These are phyloP conservation scores for Epinotia brunnichana DNA, from an alignment of 2,888 invertebrate species.

Conservation along the genomic window DNA sequence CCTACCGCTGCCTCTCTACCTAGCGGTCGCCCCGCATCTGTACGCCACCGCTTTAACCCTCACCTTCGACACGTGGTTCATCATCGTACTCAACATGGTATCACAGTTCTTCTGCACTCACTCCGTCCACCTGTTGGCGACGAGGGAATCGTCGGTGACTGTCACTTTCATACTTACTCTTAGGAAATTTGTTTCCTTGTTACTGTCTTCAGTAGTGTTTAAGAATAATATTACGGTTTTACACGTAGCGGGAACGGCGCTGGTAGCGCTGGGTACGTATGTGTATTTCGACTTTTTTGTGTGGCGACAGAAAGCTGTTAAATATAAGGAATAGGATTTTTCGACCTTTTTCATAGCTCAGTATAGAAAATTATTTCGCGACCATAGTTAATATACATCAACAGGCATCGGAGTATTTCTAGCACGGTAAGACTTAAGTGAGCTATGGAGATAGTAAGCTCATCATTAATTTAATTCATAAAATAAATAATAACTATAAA, in stretches of 20 bases:
- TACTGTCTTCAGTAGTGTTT: constrained; percentile 74
- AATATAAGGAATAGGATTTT: constrained; percentile 51
- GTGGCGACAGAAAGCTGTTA: constrained; percentile 65
- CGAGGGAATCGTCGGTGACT: constrained; percentile 72
- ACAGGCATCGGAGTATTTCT: too few relatives aligned
- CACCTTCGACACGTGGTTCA: constrained; percentile 60
- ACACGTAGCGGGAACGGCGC: constrained; percentile 67
- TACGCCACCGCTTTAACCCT: constrained; percentile 54
- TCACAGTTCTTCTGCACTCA: constrained; percentile 73
- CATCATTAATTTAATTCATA: too few relatives aligned
- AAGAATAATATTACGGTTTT: constrained; percentile 72
- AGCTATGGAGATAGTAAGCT: too few relatives aligned
- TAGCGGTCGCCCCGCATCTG: constrained; percentile 65
- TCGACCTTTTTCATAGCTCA: not conserved
- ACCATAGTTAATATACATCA: too few relatives aligned
- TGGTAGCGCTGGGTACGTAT: constrained; percentile 72
- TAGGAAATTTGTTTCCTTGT: constrained; percentile 72
- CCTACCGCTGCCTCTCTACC: constrained; percentile 70
- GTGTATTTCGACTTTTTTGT: constrained; percentile 75
- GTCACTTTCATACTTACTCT: constrained; percentile 75
- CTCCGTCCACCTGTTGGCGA: constrained; percentile 72
- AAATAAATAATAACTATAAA: too few relatives aligned
- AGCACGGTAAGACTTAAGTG: too few relatives aligned
- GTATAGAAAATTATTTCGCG: not conserved
- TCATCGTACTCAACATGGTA: constrained; percentile 65